phyloP scores from a whole-genome alignment of 2,113 vertebrate genomes.

The Apteryx mantelli region DNA sequence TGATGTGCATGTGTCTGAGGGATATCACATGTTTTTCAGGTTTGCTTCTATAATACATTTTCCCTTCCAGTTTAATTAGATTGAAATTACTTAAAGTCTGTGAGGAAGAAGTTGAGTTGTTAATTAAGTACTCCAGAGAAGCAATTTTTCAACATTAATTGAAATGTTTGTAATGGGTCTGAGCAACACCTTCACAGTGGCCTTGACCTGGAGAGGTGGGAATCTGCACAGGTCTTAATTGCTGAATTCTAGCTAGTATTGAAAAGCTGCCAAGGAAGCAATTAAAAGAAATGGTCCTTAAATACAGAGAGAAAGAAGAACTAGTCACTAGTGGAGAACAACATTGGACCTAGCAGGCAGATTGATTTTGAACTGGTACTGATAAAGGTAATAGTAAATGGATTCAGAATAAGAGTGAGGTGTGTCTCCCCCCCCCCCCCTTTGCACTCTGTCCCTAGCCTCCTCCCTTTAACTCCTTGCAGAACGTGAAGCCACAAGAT shows the following conservation, averaged over 20 bases:
- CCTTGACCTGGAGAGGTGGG: not conserved
- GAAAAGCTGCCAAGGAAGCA: constrained; percentile 9
- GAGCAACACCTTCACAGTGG: not conserved
- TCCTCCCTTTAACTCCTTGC: not conserved
- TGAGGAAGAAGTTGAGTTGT: not conserved
- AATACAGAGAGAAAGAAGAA: not conserved
- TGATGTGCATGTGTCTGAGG: not conserved
- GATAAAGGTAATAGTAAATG: not conserved
- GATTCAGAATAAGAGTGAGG: not conserved
- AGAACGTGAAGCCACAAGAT: not conserved
- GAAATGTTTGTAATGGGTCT: constrained; percentile 30
- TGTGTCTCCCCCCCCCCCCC: too few relatives aligned
- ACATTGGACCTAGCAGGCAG: not conserved
- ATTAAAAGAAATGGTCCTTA: not conserved
- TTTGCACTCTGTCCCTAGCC: not conserved
- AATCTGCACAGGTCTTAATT: constrained; percentile 17
- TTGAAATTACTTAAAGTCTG: not conserved
- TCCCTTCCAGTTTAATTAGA: not conserved
- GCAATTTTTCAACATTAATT: constrained; percentile 30
- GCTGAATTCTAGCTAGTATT: not conserved
- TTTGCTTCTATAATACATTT: not conserved
- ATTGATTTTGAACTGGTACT: not conserved
- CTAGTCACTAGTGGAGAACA: not conserved
- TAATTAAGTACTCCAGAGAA: constrained; percentile 32
- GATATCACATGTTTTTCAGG: not conserved